Conservation (phyloP, 1,140 invertebrate species). For the Caligus rogercresseyi region DNA sequence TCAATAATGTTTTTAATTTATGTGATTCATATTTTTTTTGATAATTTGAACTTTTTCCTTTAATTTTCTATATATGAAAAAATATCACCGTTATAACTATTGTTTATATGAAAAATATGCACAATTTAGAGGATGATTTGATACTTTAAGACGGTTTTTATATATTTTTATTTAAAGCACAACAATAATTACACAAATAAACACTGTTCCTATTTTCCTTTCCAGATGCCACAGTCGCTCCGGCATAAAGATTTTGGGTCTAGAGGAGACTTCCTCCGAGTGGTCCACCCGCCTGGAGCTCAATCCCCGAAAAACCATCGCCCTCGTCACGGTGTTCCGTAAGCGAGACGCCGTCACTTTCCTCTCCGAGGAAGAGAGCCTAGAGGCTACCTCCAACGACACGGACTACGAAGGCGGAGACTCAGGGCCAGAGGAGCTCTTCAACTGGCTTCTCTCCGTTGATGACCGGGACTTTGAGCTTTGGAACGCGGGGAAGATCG, state of each 20-base stretch:
- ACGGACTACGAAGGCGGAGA: neutral
- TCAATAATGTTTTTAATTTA: too few species aligned
- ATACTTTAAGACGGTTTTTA: too few species aligned
- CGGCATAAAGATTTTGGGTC: neutral
- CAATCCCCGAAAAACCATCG: neutral
- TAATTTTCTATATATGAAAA: too few species aligned
- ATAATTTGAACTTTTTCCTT: too few species aligned
- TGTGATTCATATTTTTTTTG: too few species aligned
- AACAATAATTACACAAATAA: too few species aligned
- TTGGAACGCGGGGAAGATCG: constrained; percentile 7
- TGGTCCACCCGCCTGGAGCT: neutral
- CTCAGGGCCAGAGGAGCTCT: neutral
- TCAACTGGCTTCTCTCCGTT: constrained; percentile 10
- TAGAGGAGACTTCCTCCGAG: neutral
- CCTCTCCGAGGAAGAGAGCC: neutral
- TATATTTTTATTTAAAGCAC: too few species aligned
- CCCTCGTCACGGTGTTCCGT: neutral
- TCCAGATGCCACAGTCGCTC: neutral
- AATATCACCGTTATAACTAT: too few species aligned
- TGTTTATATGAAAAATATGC: too few species aligned
- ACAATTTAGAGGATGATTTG: too few species aligned
- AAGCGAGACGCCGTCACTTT: neutral
- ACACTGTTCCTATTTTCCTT: too few species aligned
- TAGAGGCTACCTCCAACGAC: neutral
- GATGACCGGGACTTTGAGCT: constrained; percentile 12